phyloP scores from a whole-genome alignment of 1,140 invertebrate genomes.

The Lerema accius region DNA sequence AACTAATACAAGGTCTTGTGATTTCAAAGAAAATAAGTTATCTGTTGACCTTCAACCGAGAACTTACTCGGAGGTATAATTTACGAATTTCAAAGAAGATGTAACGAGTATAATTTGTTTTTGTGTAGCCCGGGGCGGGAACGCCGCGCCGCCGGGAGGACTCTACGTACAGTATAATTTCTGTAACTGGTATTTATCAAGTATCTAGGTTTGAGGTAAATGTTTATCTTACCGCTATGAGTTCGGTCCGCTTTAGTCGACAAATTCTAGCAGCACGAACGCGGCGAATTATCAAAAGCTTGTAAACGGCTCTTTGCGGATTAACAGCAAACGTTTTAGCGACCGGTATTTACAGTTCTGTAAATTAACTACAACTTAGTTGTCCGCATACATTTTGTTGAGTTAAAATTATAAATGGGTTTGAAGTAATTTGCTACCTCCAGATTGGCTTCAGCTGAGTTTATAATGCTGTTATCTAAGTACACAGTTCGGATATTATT shows the following conservation, averaged over 20 bases:
- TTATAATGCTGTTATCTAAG: too few species aligned
- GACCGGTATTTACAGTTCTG: too few species aligned
- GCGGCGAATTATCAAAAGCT: too few species aligned
- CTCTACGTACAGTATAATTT: constrained; percentile 2
- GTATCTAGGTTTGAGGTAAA: neutral
- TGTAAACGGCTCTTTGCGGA: too few species aligned
- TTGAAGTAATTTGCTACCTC: too few species aligned
- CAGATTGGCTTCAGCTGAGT: too few species aligned
- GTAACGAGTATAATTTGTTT: constrained; percentile 15
- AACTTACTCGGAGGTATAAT: neutral
- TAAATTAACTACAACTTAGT: too few species aligned
- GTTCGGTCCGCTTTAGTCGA: neutral
- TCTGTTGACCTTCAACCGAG: constrained; percentile 1
- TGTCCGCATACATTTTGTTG: too few species aligned
- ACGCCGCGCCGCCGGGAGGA: neutral
- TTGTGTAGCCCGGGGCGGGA: neutral
- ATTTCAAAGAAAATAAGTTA: neutral
- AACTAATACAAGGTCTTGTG: constrained; percentile 1
- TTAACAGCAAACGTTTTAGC: too few species aligned
- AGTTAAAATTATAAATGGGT: too few species aligned
- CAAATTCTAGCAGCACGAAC: neutral
- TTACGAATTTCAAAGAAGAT: constrained; percentile 19
- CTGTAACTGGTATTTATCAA: constrained; percentile 7
- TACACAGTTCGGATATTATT: too few species aligned
- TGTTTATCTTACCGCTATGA: neutral